Evolutionary conservation across 53 echinoderm and acorn worm genomes (phyloP), one percentile per base, ranked within the genome.

Genomic region (Temnopleurus reevesii): DNA sequence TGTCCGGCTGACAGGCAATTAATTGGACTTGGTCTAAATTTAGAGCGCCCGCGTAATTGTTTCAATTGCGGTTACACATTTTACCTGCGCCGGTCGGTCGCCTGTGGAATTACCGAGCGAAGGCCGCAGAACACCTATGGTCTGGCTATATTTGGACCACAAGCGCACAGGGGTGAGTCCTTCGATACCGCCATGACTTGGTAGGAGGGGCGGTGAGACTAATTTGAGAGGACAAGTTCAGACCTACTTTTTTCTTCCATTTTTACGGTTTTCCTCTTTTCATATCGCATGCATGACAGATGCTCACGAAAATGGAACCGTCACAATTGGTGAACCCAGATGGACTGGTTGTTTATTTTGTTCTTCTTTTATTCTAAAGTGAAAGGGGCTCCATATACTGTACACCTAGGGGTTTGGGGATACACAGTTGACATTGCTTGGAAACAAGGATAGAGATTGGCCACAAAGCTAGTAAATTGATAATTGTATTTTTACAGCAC

Each of bases 21-120:
- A n/a, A n/a, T n/a, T n/a, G n/a, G 71, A 41, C 71, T 71, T 71
- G 71, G 49, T 79, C 79, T 79, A 79, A 49, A 79, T 79, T 79
- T 79, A 79, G 46, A n/a, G 13, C n/a, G 13, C 49, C 49, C 27
- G 47, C 12, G 35, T 47, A 47, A 79, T 79, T 79, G 79, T 79
- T 79, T 79, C 79, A 79, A 41, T 79, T 79, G 79, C 79, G 79
- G 79, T 79, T 45, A 49, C 8, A 10, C 15, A 15, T 51, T 44
- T 43, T 43, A 44, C 41, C 49, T 77, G 79, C 25, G n/a, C 8
- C n/a, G n/a, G n/a, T 17, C 27, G 13, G 19, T 12, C 18, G 49
- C 15, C 79, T 71, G 49, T 26, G 30, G 64, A 4, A 3, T 17
- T 38, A 51, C 51, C 80, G 53, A 19, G 56, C 54, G 54, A 35